phyloP scores from a whole-genome alignment of 1,140 invertebrate genomes.

The Bombus sylvicola region DNA sequence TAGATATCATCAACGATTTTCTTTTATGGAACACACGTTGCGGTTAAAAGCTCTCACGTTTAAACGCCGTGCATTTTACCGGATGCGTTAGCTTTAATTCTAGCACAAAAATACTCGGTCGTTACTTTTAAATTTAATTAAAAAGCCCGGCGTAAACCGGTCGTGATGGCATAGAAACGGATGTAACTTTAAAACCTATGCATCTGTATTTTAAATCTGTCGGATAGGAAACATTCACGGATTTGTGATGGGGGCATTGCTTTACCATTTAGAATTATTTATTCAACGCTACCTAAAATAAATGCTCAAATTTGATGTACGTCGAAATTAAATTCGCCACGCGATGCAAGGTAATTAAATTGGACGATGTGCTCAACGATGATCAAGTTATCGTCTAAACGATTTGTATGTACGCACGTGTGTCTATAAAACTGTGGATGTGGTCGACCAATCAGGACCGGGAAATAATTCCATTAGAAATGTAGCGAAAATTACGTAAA shows the following conservation, averaged over 20 bases:
- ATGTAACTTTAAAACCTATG: neutral
- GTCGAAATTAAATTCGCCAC: constrained; percentile 17
- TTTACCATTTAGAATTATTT: constrained; percentile 2
- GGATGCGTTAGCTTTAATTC: neutral
- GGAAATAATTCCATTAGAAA: constrained; percentile 3
- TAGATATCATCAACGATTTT: neutral
- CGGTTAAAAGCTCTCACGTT: neutral
- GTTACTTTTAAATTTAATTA: constrained; percentile 9
- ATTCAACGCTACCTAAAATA: neutral
- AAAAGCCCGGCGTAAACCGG: neutral
- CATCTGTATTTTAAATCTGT: neutral
- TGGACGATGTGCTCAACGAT: constrained; percentile 15
- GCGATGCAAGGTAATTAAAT: constrained; percentile 21
- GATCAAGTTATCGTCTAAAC: constrained; percentile 39
- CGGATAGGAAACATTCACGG: neutral
- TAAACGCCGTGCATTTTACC: neutral
- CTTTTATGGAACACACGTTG: no score
- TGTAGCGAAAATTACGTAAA: constrained; percentile 27
- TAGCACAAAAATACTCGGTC: neutral
- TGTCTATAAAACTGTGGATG: neutral
- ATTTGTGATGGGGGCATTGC: no score
- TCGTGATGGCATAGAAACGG: neutral
- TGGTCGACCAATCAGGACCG: neutral
- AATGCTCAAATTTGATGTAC: constrained; percentile 16
- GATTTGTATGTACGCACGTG: constrained; percentile 1